Evolutionary conservation across 2,888 invertebrate genomes (phyloP).

Genomic region (Epinotia nisella): DNA sequence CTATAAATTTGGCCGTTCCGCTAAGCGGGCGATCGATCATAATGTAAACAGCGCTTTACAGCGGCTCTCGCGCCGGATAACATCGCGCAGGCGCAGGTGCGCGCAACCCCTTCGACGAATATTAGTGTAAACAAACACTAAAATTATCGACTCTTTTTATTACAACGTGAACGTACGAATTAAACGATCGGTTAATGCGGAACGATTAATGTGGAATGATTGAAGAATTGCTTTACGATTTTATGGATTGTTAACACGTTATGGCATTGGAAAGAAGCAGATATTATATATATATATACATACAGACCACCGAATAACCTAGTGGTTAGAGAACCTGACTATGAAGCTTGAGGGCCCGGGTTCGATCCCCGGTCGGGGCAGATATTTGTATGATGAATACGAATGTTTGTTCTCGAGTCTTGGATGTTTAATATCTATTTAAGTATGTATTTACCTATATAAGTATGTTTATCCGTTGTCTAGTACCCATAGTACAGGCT

Average conservation of each 20-base stretch:
- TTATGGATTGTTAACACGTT: neutral
- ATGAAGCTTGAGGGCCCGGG: too few relatives aligned
- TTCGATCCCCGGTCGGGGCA: too few relatives aligned
- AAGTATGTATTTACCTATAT: too few relatives aligned
- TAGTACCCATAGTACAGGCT: too few relatives aligned
- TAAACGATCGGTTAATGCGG: constrained; percentile 30
- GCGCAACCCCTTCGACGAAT: constrained; percentile 52
- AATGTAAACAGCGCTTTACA: constrained; percentile 54
- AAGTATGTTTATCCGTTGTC: too few relatives aligned
- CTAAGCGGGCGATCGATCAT: constrained; percentile 61
- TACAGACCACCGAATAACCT: too few relatives aligned
- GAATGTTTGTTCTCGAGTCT: too few relatives aligned
- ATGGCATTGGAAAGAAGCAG: neutral
- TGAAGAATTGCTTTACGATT: constrained; percentile 5
- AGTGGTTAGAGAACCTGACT: too few relatives aligned
- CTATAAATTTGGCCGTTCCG: constrained; percentile 51
- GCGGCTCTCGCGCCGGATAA: constrained; percentile 55
- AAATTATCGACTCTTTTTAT: constrained; percentile 44
- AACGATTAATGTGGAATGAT: constrained; percentile 24
- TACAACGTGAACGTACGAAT: constrained; percentile 31
- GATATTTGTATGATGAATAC: too few relatives aligned
- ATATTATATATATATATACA: too few relatives aligned
- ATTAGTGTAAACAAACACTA: constrained; percentile 45
- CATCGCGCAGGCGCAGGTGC: constrained; percentile 62
- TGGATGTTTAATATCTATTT: too few relatives aligned